Evolutionary conservation across 2,113 vertebrate species (phyloP), one percentile per base, ranked within the genome.

Genomic region (Caretta caretta): DNA sequence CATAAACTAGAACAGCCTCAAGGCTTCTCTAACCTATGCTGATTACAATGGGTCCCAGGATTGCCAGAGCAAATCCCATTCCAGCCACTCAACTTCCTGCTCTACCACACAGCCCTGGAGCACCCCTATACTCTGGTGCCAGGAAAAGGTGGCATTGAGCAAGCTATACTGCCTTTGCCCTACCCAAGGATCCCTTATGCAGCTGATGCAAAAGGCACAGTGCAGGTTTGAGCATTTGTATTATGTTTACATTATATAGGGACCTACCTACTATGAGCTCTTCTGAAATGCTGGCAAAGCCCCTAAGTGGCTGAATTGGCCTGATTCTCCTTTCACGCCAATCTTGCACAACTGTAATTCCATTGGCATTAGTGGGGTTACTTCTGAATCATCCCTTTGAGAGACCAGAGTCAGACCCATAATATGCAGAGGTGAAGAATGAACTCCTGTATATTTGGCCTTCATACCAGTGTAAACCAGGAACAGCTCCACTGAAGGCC

Each of bases 271-370:
- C 6, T 48, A 76, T 56, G 91, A 93, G 78, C 25, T 5, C 49
- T 96, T 65, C 72, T 76, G 94, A 95, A 85, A 53, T 80, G 75
- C 89, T 96, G 96, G 94, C 95, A 80, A 90, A 95, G 72, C 35
- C 85, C 89, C 94, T 92, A 80, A 94, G 88, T 86, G 90, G 90
- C 90, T 97, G 95, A 96, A 69, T n/a, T 20, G 35, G 35, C 83
- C 97, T 94, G 96, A 72, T 94, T 57, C 80, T 86, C 59, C 82
- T 90, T 96, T 92, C 92, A 79, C 90, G 94, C 95, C 96, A 94
- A 54, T 4, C 92, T 85, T 53, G 93, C 87, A 69, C 90, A 96
- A 90, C 80, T 95, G 84, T 62, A 95, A 92, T 65, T 94, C 95
- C 78, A 0, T 87, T 85, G 94, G 94, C 93, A 96, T 84, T 76